Conservation (phyloP, 2,113 vertebrate genomes). For the Melozone crissalis region DNA sequence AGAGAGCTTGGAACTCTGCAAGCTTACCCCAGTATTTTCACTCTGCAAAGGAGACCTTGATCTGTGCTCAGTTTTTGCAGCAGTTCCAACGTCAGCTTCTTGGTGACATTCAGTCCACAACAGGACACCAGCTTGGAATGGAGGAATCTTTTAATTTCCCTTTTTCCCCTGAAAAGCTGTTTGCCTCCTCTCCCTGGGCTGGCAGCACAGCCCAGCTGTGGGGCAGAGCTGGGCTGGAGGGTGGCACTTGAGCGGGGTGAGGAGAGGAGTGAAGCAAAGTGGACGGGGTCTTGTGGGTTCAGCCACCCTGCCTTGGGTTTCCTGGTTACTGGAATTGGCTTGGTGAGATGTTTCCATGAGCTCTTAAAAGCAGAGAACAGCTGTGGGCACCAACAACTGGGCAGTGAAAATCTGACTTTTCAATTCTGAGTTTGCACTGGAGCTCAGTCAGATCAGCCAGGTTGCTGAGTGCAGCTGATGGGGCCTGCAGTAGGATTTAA, state of each 20-base stretch:
- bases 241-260: accelerated
- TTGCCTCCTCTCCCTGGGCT: neutral
- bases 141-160: neutral
- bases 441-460: neutral
- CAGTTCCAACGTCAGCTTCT: neutral
- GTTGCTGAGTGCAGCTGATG: neutral
- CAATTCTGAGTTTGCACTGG: neutral
- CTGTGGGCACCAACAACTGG: neutral
- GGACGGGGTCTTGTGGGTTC: neutral
- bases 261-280: neutral
- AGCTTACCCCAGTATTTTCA: neutral
- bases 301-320: neutral
- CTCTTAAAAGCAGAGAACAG: neutral
- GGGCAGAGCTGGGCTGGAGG: neutral
- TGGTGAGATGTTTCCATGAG: neutral
- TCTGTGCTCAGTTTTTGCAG: neutral
- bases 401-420: neutral
- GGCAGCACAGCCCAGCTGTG: accelerated
- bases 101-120: neutral
- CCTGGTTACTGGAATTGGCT: neutral
- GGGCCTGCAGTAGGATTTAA: neutral
- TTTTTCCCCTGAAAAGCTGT: neutral
- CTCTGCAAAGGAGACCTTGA: neutral
- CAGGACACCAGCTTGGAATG: neutral
- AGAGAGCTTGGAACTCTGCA: neutral